Evolutionary conservation across 2,797 vertebrate genomes (phyloP).

Genomic region (Eospalax fontanierii): DNA sequence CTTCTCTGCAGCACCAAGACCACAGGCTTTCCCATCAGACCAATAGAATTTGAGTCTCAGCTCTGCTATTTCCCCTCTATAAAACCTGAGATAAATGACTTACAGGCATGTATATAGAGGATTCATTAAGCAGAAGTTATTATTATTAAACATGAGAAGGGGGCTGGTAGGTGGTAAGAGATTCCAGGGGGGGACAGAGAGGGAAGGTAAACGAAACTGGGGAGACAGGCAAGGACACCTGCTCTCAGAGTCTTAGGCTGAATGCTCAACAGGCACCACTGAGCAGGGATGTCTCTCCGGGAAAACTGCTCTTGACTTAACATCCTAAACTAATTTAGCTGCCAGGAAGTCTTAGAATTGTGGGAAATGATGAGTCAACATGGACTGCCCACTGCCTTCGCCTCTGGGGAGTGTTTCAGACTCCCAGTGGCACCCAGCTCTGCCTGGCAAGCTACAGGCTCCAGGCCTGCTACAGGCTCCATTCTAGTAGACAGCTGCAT

Average conservation of each 20-base stretch:
- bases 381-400: conserved; percentile 33
- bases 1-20: neutral
- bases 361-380: conserved; percentile 25
- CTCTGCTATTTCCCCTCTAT: neutral
- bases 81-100: neutral
- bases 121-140: neutral
- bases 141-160: neutral
- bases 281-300: neutral
- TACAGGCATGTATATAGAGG: neutral
- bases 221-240: neutral
- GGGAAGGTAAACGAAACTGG: neutral
- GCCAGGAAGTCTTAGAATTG: neutral
- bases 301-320: neutral
- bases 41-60: neutral
- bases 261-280: neutral
- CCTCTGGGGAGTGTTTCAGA: conserved; percentile 70
- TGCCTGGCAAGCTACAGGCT: neutral
- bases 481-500: conserved; percentile 75
- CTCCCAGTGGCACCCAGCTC: neutral
- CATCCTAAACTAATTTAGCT: neutral
- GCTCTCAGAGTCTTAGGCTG: neutral
- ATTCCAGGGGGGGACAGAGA: neutral
- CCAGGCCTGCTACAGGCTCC: neutral
- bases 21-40: neutral
- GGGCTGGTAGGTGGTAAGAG: neutral